Evolutionary conservation across 2,797 vertebrate genomes (phyloP).

Genomic region (Leptoclinus maculatus): DNA sequence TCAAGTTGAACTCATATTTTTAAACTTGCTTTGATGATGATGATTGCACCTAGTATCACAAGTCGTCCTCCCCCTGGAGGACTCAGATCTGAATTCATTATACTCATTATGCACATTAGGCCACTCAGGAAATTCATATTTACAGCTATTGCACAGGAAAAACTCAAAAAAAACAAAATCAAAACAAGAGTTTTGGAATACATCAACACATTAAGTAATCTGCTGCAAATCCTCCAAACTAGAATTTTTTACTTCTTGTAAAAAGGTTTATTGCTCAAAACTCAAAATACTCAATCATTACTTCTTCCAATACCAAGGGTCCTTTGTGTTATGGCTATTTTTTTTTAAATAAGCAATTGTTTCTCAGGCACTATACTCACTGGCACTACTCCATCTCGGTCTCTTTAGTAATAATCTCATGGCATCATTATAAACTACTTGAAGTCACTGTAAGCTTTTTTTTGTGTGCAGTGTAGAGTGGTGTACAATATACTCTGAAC

Average conservation of each 20-base stretch:
- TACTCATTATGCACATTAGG: slow-evolving; percentile 41
- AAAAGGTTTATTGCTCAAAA: neutral
- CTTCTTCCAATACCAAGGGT: neutral
- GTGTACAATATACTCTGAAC: too few relatives aligned
- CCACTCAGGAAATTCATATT: slow-evolving; percentile 42
- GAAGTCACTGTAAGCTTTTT: too few relatives aligned
- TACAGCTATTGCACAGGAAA: slow-evolving; percentile 26
- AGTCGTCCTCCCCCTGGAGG: slow-evolving; percentile 1
- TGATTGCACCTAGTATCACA: slow-evolving; percentile 39
- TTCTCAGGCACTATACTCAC: neutral
- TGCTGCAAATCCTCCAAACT: slow-evolving; percentile 1
- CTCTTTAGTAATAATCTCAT: too few relatives aligned
- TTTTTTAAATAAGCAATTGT: neutral
- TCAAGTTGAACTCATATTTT: slow-evolving; percentile 22
- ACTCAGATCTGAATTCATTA: slow-evolving; percentile 42
- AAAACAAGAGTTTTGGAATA: slow-evolving; percentile 37
- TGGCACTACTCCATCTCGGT: too few relatives aligned
- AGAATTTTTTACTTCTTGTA: neutral
- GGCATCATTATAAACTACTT: too few relatives aligned
- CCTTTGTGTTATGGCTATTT: neutral
- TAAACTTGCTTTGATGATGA: slow-evolving; percentile 31
- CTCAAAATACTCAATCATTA: neutral
- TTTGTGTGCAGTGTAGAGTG: too few relatives aligned
- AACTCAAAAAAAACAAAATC: slow-evolving; percentile 14
- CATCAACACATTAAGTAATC: slow-evolving; percentile 3